Evolutionary conservation across 2,888 invertebrate species (phyloP).

Genomic region (Drosophila mulleri): DNA sequence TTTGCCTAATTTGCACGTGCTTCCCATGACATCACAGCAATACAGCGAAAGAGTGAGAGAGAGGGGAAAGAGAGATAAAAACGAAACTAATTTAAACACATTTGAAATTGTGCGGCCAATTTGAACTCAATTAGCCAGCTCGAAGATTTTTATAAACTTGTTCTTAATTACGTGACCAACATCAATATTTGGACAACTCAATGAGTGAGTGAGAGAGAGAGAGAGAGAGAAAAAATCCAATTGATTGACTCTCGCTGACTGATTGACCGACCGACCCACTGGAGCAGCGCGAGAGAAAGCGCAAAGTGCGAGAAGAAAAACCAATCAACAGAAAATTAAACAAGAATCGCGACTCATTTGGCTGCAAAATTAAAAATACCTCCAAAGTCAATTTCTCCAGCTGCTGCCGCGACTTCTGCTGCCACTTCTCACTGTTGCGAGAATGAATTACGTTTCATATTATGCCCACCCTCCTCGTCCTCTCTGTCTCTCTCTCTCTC

Average conservation of each 20-base stretch:
- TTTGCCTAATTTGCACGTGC: slow-evolving; percentile 55
- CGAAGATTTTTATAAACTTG: slow-evolving; percentile 69
- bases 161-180: slow-evolving; percentile 72
- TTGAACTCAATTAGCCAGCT: slow-evolving; percentile 68
- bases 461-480: slow-evolving; percentile 32
- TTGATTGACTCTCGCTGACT: slow-evolving; percentile 25
- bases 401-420: slow-evolving; percentile 1
- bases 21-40: slow-evolving; percentile 17
- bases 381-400: slow-evolving; percentile 44
- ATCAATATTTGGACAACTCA: slow-evolving; percentile 38
- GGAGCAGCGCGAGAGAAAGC: slow-evolving; percentile 5
- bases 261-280: slow-evolving; percentile 3
- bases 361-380: slow-evolving; percentile 74
- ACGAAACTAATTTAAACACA: slow-evolving; percentile 44
- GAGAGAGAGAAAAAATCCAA: slow-evolving; percentile 11
- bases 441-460: slow-evolving; percentile 73
- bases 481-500: neutral
- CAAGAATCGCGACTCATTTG: slow-evolving; percentile 65
- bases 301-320: slow-evolving; percentile 34
- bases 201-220: slow-evolving; percentile 23
- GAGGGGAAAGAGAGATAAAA: no score
- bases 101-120: slow-evolving; percentile 62
- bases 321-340: slow-evolving; percentile 73
- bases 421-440: slow-evolving; percentile 17
- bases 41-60: neutral